Evolutionary conservation across 2,113 vertebrate genomes (phyloP).

Genomic region (Scolopax mira): DNA sequence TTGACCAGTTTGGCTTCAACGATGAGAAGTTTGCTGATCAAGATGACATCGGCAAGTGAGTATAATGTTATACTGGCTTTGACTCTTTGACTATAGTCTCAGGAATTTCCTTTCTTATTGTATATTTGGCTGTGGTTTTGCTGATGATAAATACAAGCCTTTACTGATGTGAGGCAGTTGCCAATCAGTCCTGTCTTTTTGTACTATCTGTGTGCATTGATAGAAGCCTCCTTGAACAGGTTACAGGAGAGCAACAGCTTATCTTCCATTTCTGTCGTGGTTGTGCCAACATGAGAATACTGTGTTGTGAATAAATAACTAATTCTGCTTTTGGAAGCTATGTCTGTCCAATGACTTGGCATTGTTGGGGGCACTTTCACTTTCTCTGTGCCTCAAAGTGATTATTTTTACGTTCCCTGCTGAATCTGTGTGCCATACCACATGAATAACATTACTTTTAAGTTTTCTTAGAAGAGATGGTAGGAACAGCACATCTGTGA

Average conservation of each 20-base stretch:
- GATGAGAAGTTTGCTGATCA: conserved; percentile 99
- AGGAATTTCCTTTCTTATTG: background rate
- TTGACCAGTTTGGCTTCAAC: conserved; percentile 99
- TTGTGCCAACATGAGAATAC: background rate
- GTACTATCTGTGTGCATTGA: background rate
- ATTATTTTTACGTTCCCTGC: background rate
- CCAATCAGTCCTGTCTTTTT: background rate
- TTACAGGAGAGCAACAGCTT: background rate
- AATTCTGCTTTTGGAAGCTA: background rate
- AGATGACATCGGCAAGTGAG: conserved; percentile 99
- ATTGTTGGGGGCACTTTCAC: background rate
- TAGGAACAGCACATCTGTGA: background rate
- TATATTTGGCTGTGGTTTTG: background rate
- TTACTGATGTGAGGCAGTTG: background rate
- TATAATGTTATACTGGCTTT: conserved; percentile 65
- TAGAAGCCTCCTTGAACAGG: background rate
- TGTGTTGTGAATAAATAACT: background rate
- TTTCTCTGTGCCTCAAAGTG: background rate
- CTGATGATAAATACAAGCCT: background rate
- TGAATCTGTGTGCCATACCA: background rate
- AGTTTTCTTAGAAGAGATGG: background rate
- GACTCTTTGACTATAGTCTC: conserved; percentile 72
- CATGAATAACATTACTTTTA: background rate
- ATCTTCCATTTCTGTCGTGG: background rate
- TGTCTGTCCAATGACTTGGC: background rate